Conservation (phyloP, 2,797 vertebrate genomes). For the Halcyon chelicuti region DNA sequence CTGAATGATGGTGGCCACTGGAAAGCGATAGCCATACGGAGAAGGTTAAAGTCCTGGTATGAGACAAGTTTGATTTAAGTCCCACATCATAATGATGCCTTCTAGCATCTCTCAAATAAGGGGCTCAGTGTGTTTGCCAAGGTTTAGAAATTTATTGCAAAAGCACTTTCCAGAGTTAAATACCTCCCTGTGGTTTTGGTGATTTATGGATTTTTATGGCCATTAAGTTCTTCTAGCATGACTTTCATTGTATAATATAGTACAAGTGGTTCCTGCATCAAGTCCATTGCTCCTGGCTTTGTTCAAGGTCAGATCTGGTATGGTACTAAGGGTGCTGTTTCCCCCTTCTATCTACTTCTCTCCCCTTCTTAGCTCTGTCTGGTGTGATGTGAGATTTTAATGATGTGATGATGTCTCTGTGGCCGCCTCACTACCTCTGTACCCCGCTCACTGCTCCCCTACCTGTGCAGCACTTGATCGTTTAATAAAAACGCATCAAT, state of each 20-base stretch:
- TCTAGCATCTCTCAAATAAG: neutral
- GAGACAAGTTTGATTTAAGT: neutral
- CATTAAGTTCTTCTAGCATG: neutral
- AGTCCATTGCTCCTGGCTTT: neutral
- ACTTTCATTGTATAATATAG: neutral
- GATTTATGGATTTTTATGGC: constrained; percentile 1
- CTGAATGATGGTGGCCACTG: neutral
- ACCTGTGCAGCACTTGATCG: neutral
- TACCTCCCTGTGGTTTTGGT: neutral
- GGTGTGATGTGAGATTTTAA: neutral
- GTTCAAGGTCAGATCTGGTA: neutral
- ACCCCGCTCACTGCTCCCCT: neutral
- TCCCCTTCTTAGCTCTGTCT: neutral
- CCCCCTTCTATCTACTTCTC: neutral
- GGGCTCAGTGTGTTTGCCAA: neutral
- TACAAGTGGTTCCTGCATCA: neutral
- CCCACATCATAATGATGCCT: neutral
- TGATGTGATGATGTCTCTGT: neutral
- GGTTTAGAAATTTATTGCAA: neutral
- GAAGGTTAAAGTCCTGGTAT: neutral
- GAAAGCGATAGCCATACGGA: neutral
- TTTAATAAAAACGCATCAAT: neutral
- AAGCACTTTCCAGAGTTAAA: constrained; percentile 6
- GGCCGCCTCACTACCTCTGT: neutral
- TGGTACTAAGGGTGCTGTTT: neutral